Base-by-base conservation (phyloP, 2,113 vertebrate genomes). In the Atherinomorus stipes region DNA sequence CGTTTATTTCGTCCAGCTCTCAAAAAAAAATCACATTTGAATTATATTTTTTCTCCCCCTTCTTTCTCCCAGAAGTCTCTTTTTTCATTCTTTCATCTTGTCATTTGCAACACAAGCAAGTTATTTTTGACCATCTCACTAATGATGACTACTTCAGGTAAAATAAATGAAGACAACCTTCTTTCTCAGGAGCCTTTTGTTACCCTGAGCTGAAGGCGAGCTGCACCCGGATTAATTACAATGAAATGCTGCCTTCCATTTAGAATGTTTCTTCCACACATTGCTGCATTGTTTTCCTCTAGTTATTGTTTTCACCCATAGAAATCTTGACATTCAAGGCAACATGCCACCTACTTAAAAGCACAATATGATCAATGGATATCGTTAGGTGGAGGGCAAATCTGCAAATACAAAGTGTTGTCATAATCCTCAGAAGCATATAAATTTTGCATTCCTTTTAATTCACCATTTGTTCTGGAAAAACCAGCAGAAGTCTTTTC, bases 41-140 rank as follows among this genome's bases (percentile, higher is more conserved):
- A n/a, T n/a, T n/a, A n/a, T n/a, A n/a, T n/a, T n/a, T n/a, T n/a
- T n/a, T n/a, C n/a, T n/a, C n/a, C n/a, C n/a, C n/a, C 69, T 75
- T 50, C 62, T 51, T 51, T 74, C 58, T 63, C 72, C 62, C 72
- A 22, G 10, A 80, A 82, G 84, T 71, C 45, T 25, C 51, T 57
- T 58, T 56, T 16, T 45, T 44, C 65, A 71, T 23, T 11, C 73
- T 79, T 79, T 85, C 64, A 70, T 79, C 76, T 62, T 61, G 64
- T 38, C 50, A 25, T 78, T 85, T 76, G 58, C 67, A 68, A 62
- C 66, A 71, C 22, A 53, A 83, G 63, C 19, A 11, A 40, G 58
- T 64, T 90, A 75, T 89, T 87, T 83, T 67, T 84, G 54, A 65
- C 60, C 65, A 31, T 37, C 63, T 82, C 47, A 9, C 21, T 23